A percentile compares a stretch with the other conserved stretches of the same genome.
Conservation (phyloP, 2,888 invertebrate species). For the Mythimna albipuncta region DNA sequence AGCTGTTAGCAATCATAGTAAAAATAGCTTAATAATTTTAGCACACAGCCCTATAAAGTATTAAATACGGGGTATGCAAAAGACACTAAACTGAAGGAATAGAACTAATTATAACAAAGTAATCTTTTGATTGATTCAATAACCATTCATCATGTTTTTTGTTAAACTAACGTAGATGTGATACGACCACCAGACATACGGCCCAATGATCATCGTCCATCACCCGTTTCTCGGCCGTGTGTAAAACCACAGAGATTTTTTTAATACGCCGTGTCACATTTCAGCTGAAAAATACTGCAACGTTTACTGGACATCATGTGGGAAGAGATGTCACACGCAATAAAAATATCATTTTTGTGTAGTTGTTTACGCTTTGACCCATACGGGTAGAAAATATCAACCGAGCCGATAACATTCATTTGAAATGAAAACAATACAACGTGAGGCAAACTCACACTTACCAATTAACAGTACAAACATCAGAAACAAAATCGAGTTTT, state of each 20-base stretch:
- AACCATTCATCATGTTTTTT: neutral
- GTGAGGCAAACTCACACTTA: conserved; percentile 26
- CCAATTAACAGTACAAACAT: conserved; percentile 46
- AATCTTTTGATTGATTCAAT: neutral
- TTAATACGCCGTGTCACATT: conserved; percentile 50
- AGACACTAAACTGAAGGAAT: neutral
- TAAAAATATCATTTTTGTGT: conserved; percentile 43
- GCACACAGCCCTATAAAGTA: neutral
- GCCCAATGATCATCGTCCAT: neutral
- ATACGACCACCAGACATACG: neutral
- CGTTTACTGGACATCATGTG: conserved; percentile 64
- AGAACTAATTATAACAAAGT: neutral
- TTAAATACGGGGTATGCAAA: neutral
- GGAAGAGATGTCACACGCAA: conserved; percentile 51
- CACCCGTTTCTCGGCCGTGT: neutral
- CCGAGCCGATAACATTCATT: conserved; percentile 19
- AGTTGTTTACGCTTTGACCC: conserved; percentile 31
- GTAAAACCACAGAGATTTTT: conserved; percentile 52
- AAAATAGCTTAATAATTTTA: neutral
- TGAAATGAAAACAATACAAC: conserved; percentile 30
- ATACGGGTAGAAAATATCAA: conserved; percentile 15
- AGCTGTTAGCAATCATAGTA: conserved; percentile 17
- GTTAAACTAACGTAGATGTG: neutral
- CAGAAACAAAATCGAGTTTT: conserved; percentile 45
- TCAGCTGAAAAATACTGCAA: conserved; percentile 47